phyloP scores from a whole-genome alignment of 2,113 vertebrate species.

The Falco punctatus region DNA sequence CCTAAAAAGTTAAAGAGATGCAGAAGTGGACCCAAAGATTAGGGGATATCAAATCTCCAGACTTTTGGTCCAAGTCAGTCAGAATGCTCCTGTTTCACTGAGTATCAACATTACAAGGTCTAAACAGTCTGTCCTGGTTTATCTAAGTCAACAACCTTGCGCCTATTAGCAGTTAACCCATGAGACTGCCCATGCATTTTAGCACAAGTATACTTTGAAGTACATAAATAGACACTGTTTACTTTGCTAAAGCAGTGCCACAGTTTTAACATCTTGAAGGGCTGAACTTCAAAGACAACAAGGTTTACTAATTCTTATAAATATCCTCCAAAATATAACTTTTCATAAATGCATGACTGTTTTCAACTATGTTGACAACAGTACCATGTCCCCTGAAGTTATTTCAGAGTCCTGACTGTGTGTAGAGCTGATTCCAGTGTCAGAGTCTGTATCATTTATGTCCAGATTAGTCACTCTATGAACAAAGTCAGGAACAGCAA shows the following conservation, averaged over 20 bases:
- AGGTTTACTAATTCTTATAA: not conserved
- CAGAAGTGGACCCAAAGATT: not conserved
- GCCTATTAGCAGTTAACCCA: not conserved
- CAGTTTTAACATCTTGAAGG: not conserved
- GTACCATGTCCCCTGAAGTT: slow-evolving; percentile 73
- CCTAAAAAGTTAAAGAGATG: not conserved
- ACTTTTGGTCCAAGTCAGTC: not conserved
- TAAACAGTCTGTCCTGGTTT: not conserved
- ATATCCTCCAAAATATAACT: not conserved
- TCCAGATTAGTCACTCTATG: slow-evolving; percentile 77
- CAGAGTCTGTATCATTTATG: slow-evolving; percentile 93
- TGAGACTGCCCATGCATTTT: not conserved
- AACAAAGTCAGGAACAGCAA: slow-evolving; percentile 65
- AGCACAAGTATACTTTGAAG: not conserved
- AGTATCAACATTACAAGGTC: not conserved
- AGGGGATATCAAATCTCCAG: not conserved
- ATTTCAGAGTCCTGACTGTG: slow-evolving; percentile 95
- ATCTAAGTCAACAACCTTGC: not conserved
- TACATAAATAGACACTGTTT: not conserved
- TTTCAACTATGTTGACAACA: slow-evolving; percentile 67
- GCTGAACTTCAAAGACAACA: not conserved
- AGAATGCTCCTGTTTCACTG: not conserved
- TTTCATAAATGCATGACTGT: not conserved
- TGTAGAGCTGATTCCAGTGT: slow-evolving; percentile 97
- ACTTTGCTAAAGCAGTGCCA: not conserved